Percentiles rank a stretch among this genome's conserved stretches.
phyloP scores from a whole-genome alignment of 2,888 invertebrate species.

The Drosophila helvetica region DNA sequence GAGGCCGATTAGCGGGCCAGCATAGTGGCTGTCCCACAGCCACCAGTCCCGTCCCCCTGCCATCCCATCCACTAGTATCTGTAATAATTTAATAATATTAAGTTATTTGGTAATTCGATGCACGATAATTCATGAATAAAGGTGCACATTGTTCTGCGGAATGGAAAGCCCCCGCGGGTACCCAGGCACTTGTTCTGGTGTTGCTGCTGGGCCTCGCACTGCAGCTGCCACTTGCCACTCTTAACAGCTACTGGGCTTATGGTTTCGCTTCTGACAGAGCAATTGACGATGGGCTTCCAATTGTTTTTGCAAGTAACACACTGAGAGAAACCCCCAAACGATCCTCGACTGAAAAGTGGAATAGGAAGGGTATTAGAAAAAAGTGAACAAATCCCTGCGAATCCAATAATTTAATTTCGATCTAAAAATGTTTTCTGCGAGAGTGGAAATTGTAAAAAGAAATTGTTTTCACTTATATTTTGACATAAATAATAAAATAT shows the following conservation, averaged over 20 bases:
- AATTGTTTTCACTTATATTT: too few relatives aligned
- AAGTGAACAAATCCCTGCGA: too few relatives aligned
- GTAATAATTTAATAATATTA: slow-evolving; percentile 37
- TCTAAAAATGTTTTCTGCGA: too few relatives aligned
- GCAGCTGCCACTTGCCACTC: slow-evolving; percentile 11
- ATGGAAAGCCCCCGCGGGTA: too few relatives aligned
- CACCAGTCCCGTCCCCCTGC: neutral
- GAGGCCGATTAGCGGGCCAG: slow-evolving; percentile 7
- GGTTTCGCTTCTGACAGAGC: neutral
- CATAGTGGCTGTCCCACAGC: too few relatives aligned
- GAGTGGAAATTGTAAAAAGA: too few relatives aligned
- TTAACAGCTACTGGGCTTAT: slow-evolving; percentile 8
- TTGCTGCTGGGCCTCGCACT: neutral
- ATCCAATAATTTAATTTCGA: too few relatives aligned
- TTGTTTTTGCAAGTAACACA: slow-evolving; percentile 41
- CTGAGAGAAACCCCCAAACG: neutral
- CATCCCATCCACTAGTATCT: slow-evolving; percentile 7
- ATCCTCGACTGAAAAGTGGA: neutral
- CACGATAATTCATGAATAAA: slow-evolving; percentile 28
- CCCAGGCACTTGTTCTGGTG: slow-evolving; percentile 38
- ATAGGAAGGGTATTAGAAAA: too few relatives aligned
- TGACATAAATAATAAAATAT: too few relatives aligned
- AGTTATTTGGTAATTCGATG: slow-evolving; percentile 64
- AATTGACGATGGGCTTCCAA: slow-evolving; percentile 61
- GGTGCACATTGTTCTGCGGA: slow-evolving; percentile 44